These are phyloP conservation scores for Syrphus vitripennis DNA, from an alignment of 2,888 invertebrate species.

Conservation along the genomic window DNA sequence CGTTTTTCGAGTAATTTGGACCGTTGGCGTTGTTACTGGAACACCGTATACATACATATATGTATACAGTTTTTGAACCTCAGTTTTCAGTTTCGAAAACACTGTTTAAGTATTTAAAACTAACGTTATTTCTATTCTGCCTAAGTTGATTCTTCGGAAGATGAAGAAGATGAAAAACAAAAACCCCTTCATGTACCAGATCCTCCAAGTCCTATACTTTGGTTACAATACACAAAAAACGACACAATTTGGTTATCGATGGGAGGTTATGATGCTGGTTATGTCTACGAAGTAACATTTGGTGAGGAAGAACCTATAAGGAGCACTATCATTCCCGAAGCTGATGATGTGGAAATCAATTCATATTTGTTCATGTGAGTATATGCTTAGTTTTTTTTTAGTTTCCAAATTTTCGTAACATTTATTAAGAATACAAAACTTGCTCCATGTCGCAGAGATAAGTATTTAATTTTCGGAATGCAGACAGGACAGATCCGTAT, in stretches of 20 bases:
- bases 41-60: too few species aligned
- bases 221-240: slow-evolving; percentile 82
- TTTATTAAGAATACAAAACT: not conserved
- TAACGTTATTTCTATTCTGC: slow-evolving; percentile 12
- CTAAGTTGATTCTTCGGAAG: slow-evolving; percentile 82
- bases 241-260: slow-evolving; percentile 84
- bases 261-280: slow-evolving; percentile 86
- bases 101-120: not conserved
- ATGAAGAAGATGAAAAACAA: slow-evolving; percentile 82
- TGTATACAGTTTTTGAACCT: too few species aligned
- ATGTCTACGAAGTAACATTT: slow-evolving; percentile 84
- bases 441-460: slow-evolving; percentile 78
- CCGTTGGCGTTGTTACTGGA: too few species aligned
- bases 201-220: slow-evolving; percentile 83
- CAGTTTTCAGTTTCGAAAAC: too few species aligned
- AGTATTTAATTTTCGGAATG: slow-evolving; percentile 85
- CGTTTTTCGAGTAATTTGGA: too few species aligned
- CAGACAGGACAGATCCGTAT: slow-evolving; percentile 84
- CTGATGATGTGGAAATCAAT: slow-evolving; percentile 83
- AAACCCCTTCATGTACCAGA: slow-evolving; percentile 83
- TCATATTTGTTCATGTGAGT: slow-evolving; percentile 83
- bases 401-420: not conserved
- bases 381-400: not conserved
- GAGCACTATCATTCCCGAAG: slow-evolving; percentile 82
- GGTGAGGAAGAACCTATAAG: slow-evolving; percentile 81